phyloP scores from a whole-genome alignment of 2,888 invertebrate species.

The Abscondita cerata region DNA sequence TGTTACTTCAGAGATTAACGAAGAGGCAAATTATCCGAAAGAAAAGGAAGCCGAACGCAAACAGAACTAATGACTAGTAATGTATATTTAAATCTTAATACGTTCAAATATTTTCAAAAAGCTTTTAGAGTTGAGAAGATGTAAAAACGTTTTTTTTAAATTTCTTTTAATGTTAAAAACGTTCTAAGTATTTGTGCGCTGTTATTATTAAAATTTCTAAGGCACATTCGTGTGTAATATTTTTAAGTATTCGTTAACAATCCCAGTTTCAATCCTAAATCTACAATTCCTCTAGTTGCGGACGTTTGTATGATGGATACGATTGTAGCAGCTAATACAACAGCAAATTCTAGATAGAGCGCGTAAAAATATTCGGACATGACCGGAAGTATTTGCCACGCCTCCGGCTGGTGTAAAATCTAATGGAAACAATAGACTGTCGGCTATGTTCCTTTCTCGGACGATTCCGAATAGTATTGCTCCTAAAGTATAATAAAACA shows the following conservation, averaged over 20 bases:
- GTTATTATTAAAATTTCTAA: conserved; percentile 18
- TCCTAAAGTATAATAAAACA: conserved; percentile 67
- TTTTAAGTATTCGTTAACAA: conserved; percentile 61
- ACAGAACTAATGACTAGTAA: conserved; percentile 44
- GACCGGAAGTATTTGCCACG: conserved; percentile 65
- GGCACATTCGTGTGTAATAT: conserved; percentile 15
- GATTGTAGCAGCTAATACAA: conserved; percentile 66
- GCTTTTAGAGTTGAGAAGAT: conserved; percentile 6
- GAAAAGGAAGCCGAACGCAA: conserved; percentile 50
- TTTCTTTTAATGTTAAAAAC: conserved; percentile 12
- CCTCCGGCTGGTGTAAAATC: conserved; percentile 76
- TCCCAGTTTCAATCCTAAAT: conserved; percentile 63
- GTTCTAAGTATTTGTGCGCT: conserved; percentile 20
- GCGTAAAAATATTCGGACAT: conserved; percentile 68
- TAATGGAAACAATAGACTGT: conserved; percentile 69
- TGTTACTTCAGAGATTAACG: conserved; percentile 32
- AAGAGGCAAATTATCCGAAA: conserved; percentile 44
- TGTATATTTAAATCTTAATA: not conserved
- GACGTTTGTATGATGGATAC: conserved; percentile 67
- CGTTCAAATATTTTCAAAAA: not conserved
- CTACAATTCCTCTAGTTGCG: conserved; percentile 64
- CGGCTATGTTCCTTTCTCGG: conserved; percentile 60
- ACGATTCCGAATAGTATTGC: conserved; percentile 67
- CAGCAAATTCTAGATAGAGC: conserved; percentile 72
- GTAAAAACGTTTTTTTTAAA: conserved; percentile 18